phyloP scores from a whole-genome alignment of 1,140 invertebrate species.

The Dendroctonus valens region DNA sequence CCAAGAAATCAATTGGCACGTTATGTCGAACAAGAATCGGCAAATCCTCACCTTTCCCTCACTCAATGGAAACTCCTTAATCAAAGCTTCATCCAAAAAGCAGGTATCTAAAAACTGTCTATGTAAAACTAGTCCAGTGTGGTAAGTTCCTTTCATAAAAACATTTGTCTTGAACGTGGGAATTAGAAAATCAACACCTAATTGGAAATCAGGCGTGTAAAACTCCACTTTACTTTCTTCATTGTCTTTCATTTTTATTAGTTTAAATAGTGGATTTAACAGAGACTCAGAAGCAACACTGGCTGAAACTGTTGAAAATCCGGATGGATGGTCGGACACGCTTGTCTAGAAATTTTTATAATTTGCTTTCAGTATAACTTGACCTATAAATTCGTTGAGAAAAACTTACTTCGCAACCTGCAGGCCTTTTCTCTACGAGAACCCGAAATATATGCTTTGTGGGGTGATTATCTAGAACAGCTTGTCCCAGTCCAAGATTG shows the following conservation, averaged over 20 bases:
- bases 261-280: slow-evolving; percentile 63
- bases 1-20: neutral
- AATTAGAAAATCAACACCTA: slow-evolving; percentile 55
- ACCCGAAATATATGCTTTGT: slow-evolving; percentile 76
- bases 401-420: slow-evolving; percentile 48
- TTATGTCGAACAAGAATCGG: slow-evolving; percentile 21
- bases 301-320: slow-evolving; percentile 62
- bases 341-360: slow-evolving; percentile 39
- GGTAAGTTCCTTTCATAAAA: slow-evolving; percentile 51
- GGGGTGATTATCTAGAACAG: slow-evolving; percentile 83
- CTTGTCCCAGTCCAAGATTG: slow-evolving; percentile 88
- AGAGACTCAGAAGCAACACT: slow-evolving; percentile 65
- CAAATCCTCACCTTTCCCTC: slow-evolving; percentile 53
- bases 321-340: slow-evolving; percentile 54
- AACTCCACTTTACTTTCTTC: slow-evolving; percentile 45
- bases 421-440: slow-evolving; percentile 63
- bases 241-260: slow-evolving; percentile 57
- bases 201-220: slow-evolving; percentile 42
- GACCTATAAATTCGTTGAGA: neutral
- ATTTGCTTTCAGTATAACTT: neutral
- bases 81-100: slow-evolving; percentile 50
- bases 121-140: slow-evolving; percentile 59
- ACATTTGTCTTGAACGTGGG: slow-evolving; percentile 50
- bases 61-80: slow-evolving; percentile 51
- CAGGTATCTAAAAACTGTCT: slow-evolving; percentile 60